Evolutionary conservation across 2,797 vertebrate species (phyloP).

Genomic region (Tinamus major): DNA sequence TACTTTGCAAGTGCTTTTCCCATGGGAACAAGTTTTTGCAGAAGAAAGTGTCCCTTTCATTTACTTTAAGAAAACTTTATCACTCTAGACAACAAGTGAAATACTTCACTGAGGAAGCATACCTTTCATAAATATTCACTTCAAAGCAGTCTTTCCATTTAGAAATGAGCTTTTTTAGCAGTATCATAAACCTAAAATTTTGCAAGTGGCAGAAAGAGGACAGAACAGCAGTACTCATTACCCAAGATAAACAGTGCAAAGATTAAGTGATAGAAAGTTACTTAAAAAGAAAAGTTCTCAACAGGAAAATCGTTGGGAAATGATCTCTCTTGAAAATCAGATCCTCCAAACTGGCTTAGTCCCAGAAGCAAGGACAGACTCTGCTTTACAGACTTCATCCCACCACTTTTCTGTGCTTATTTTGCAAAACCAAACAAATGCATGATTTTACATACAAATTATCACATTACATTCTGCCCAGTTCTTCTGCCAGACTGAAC

Average conservation of each 20-base stretch:
- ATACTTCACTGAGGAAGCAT: background rate
- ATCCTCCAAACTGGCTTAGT: background rate
- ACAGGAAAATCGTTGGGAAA: background rate
- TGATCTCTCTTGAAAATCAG: background rate
- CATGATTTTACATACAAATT: background rate
- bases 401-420: background rate
- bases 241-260: slow-evolving; percentile 1
- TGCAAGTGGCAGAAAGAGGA: slow-evolving; percentile 5
- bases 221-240: background rate
- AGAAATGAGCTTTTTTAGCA: background rate
- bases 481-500: background rate
- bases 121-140: background rate
- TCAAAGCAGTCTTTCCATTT: background rate
- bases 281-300: background rate
- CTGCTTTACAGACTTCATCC: background rate
- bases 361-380: background rate
- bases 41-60: background rate
- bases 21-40: background rate
- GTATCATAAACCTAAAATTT: background rate
- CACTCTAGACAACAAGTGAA: background rate
- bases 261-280: background rate
- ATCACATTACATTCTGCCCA: background rate
- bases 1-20: background rate
- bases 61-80: background rate
- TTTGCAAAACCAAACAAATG: background rate